Conservation (phyloP, 1,140 invertebrate species). For the Trypoxylus dichotomus region DNA sequence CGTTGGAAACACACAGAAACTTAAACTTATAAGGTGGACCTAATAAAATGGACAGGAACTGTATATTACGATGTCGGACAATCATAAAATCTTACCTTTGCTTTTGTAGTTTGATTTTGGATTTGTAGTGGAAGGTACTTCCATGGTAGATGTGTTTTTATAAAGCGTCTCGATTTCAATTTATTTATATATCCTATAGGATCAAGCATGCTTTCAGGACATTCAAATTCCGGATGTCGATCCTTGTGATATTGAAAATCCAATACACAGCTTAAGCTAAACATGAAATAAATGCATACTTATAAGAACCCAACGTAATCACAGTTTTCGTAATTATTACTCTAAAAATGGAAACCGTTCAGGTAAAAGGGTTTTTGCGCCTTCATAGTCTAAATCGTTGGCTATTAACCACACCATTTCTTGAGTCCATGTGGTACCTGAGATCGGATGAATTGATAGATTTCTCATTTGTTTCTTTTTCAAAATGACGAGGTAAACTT, state of each 20-base stretch:
- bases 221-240: neutral
- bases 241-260: conserved; percentile 1
- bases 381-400: conserved; percentile 71
- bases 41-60: no score
- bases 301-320: neutral
- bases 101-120: conserved; percentile 54
- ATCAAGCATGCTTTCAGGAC: neutral
- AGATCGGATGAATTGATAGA: neutral
- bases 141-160: conserved; percentile 74
- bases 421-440: conserved; percentile 82
- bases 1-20: no score
- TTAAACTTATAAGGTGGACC: no score
- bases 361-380: conserved; percentile 59
- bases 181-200: neutral
- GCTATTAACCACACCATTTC: conserved; percentile 78
- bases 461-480: conserved; percentile 67
- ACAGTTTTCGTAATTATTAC: conserved; percentile 53
- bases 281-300: neutral
- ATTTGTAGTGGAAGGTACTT: conserved; percentile 65
- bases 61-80: no score
- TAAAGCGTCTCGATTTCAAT: conserved; percentile 37
- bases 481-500: conserved; percentile 82
- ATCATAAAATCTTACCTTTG: conserved; percentile 50
- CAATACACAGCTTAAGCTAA: neutral
- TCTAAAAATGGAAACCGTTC: conserved; percentile 75